phyloP scores from a whole-genome alignment of 30 jellyfish, hydroid and myxozoan genomes.

The Turritopsis rubra region DNA sequence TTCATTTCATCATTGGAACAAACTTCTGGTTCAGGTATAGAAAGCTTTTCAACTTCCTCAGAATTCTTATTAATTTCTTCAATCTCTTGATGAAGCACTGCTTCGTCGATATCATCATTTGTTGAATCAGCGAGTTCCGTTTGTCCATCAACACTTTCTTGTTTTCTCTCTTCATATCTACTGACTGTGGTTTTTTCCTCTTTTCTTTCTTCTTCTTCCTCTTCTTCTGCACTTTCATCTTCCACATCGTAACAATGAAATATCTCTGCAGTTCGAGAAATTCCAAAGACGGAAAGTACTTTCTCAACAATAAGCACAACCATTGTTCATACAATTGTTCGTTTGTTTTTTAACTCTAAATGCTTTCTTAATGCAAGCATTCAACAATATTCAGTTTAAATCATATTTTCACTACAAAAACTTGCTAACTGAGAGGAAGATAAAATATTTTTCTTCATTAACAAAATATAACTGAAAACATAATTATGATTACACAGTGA shows the following conservation, averaged over 20 bases:
- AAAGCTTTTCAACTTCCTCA: background rate
- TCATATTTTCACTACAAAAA: background rate
- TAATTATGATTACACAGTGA: background rate
- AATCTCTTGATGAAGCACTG: background rate
- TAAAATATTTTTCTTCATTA: background rate
- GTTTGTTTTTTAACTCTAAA: background rate
- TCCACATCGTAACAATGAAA: background rate
- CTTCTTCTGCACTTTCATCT: background rate
- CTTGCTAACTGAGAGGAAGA: background rate
- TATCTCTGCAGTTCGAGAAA: background rate
- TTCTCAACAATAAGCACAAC: background rate
- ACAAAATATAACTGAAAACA: background rate
- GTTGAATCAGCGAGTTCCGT: background rate
- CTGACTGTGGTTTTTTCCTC: background rate
- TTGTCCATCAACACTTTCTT: background rate
- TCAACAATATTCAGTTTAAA: background rate
- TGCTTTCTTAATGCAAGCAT: background rate
- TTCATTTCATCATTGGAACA: background rate
- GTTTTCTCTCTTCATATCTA: too few species aligned
- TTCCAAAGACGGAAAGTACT: background rate
- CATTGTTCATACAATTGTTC: background rate
- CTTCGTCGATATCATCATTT: background rate
- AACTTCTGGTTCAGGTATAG: background rate
- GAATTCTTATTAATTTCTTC: background rate
- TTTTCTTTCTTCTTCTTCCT: background rate